Base-by-base conservation (phyloP, 2,113 vertebrate species). In the Hippoglossus stenolepis region DNA sequence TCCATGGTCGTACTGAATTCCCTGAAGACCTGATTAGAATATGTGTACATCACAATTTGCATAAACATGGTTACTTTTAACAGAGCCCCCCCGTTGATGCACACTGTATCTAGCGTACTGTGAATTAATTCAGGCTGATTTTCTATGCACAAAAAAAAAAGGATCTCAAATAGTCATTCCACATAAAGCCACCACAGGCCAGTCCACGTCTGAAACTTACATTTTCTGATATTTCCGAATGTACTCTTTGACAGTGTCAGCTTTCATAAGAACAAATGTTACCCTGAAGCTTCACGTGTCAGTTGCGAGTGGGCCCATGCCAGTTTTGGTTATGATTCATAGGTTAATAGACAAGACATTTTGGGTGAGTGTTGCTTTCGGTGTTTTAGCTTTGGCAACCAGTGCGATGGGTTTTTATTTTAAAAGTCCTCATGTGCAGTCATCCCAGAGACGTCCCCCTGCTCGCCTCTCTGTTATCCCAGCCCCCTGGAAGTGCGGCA, bases 311-410 rank as follows among this genome's bases (percentile, higher is more conserved):
- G 73, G 87, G 78, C 70, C 83, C 77, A 31, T 89, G 89, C 90
- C 87, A 89, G 82, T 86, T 90, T 77, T 63, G 24, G 69, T 77
- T 86, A 87, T 93, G 92, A 93, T 92, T 94, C 91, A 91, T 92
- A 83, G 85, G 87, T 93, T 90, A 93, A 90, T 91, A 89, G 85
- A 90, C 82, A 84, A 89, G 85, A 85, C 84, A 85, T 92, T 91
- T 85, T 84, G 82, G 82, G 80, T 26, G 80, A 86, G 79, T 84
- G 86, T 87, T 84, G 88, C 87, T 92, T 84, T 86, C 43, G 77
- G 85, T 90, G 83, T 86, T 91, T 89, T 86, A 73, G 79, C 75
- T 82, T 81, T 86, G 89, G 83, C 77, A 86, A 90, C 82, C 73
- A 80, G 84, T 71, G 81, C 45, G 56, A 64, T 75, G 72, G 79